Evolutionary conservation across 2,888 invertebrate genomes (phyloP), one percentile per base, ranked within the genome.

Genomic region (Drosophila antonietae): DNA sequence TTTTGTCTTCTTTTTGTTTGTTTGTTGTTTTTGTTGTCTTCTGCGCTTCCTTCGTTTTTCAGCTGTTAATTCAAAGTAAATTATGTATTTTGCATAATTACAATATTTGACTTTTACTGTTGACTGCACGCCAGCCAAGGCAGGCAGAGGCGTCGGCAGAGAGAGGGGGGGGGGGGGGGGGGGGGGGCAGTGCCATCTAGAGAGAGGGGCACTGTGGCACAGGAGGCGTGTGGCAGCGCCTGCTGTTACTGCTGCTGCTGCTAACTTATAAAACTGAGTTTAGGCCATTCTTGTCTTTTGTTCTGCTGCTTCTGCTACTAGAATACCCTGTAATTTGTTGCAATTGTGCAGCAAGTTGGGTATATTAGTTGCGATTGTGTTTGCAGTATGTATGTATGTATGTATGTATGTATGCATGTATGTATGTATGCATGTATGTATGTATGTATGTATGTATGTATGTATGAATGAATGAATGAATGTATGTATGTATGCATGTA

Each of bases 51-150:
- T 73, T 78, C 66, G 56, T 75, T 81, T 87, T 87, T 87, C 84
- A 85, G 84, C 84, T 85, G 88, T 84, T 85, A 84, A 88, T 88
- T 85, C 88, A 85, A 87, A 85, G 88, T 83, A 85, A 85, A 85
- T 85, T 88, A 88, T 85, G 88, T 85, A 85, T 85, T 85, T 88
- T 88, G 85, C 88, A 85, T 85, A 85, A 85, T 85, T 85, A 85
- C 79, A 88, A 83, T 85, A 85, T 85, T 85, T 88, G 85, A 88
- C 85, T 85, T 84, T 85, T 88, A 81, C 85, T 87, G 87, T 84
- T 87, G 87, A 82, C 87, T 84, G 84, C 84, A 73, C 80, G 87
- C 75, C 75, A 31, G 46, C 31, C 63, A 28, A 20, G 51, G 4
- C 2, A 20, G 2, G 52, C 20, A 12, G 14, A 6, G 33, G 0